Percentiles rank a stretch among this genome's conserved stretches.
These are phyloP conservation scores for Myopa testacea DNA, from an alignment of 2,888 invertebrate species.

Conservation along the genomic window DNA sequence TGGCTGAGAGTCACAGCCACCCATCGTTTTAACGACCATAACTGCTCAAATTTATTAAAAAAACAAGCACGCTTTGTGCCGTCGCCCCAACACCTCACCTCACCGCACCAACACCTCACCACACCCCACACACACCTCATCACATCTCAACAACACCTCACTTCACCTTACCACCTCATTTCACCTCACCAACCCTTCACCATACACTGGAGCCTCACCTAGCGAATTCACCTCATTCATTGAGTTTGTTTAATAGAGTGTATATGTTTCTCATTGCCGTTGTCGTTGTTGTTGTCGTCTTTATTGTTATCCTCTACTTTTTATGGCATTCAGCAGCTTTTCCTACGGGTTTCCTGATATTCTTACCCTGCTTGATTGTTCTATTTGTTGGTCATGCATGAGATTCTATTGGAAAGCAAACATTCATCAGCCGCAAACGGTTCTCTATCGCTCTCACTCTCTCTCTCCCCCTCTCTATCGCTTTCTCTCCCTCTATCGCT, in stretches of 20 bases:
- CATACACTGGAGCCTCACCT: neutral
- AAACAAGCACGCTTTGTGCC: neutral
- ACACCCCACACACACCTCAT: neutral
- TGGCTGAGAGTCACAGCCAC: slow-evolving; percentile 1
- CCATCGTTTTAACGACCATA: slow-evolving; percentile 63
- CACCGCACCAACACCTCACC: neutral
- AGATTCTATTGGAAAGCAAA: neutral
- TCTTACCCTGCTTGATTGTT: neutral
- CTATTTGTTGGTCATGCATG: neutral
- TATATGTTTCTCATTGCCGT: neutral
- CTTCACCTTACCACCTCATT: neutral
- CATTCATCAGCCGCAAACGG: slow-evolving; percentile 18
- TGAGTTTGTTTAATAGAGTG: neutral
- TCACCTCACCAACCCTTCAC: neutral
- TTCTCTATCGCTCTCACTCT: neutral
- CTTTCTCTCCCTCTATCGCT: neutral
- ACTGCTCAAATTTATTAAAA: slow-evolving; percentile 56
- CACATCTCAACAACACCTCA: neutral
- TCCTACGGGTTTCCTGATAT: neutral
- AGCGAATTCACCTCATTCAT: neutral
- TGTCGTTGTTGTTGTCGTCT: neutral
- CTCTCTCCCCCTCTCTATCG: neutral
- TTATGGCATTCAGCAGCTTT: neutral
- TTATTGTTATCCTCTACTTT: neutral
- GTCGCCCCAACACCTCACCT: neutral